These are phyloP conservation scores for Cephus rjabovi DNA, from an alignment of 2,888 invertebrate species.

Conservation along the genomic window DNA sequence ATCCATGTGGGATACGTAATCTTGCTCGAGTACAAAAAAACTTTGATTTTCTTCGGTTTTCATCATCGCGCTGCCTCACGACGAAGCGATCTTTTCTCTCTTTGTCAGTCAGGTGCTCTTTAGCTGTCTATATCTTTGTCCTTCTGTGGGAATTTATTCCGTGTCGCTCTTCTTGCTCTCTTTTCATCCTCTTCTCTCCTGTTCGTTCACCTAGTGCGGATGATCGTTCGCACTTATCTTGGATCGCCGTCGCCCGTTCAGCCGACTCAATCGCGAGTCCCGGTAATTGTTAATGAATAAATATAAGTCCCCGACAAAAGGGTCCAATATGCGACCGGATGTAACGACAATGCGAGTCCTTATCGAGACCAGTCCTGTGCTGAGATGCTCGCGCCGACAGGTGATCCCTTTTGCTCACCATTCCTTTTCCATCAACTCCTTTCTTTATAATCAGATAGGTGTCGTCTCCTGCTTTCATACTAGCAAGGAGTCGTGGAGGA, in stretches of 20 bases:
- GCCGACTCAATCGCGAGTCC: constrained; percentile 16
- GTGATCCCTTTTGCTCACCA: constrained; percentile 38
- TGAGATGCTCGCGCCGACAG: constrained; percentile 35
- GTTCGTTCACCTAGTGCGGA: background rate
- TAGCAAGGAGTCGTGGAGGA: background rate
- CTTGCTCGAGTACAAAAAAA: constrained; percentile 3
- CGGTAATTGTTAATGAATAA: constrained; percentile 65
- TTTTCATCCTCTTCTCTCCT: background rate
- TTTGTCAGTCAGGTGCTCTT: background rate
- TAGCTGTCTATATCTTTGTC: background rate
- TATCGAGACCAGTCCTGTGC: constrained; percentile 24
- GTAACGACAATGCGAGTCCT: constrained; percentile 50
- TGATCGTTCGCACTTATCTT: constrained; percentile 2
- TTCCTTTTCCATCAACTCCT: background rate
- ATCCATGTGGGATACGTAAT: constrained; percentile 18
- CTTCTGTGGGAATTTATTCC: background rate
- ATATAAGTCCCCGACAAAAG: constrained; percentile 58
- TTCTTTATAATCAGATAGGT: constrained; percentile 6
- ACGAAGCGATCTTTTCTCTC: background rate
- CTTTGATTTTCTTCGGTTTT: constrained; percentile 10
- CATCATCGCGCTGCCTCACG: background rate
- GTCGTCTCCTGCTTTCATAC: background rate
- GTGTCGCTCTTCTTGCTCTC: background rate
- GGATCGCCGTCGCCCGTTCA: constrained; percentile 4
- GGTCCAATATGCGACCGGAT: constrained; percentile 51